These are phyloP conservation scores for Ferdinandea cuprea DNA, from an alignment of 2,888 invertebrate species.

Conservation along the genomic window DNA sequence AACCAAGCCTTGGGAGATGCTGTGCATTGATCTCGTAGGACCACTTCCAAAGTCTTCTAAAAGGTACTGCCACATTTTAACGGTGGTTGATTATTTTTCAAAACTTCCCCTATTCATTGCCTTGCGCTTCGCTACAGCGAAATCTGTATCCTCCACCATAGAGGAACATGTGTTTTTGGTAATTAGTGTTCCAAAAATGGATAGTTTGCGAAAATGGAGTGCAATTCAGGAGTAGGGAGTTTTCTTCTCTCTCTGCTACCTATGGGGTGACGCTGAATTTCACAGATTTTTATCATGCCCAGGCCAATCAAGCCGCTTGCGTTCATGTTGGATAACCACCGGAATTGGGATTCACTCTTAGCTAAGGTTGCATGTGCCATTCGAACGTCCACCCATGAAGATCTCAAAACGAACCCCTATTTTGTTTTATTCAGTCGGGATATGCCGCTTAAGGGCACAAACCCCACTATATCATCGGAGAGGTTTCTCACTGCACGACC, in stretches of 20 bases:
- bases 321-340: constrained; percentile 29
- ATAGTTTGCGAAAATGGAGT: constrained; percentile 22
- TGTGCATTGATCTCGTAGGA: constrained; percentile 39
- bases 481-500: not conserved
- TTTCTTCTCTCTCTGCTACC: not conserved
- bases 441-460: constrained; percentile 7
- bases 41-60: constrained; percentile 36
- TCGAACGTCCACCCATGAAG: too few species aligned
- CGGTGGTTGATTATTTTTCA: constrained; percentile 39
- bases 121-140: constrained; percentile 33
- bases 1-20: constrained; percentile 24
- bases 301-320: constrained; percentile 31
- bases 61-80: constrained; percentile 29
- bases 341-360: constrained; percentile 15
- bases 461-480: not conserved
- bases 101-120: constrained; percentile 50
- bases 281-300: constrained; percentile 27
- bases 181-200: not conserved
- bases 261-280: constrained; percentile 2
- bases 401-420: constrained; percentile 10
- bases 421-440: constrained; percentile 16
- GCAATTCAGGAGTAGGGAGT: constrained; percentile 20
- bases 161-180: not conserved
- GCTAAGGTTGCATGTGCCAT: too few species aligned
- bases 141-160: too few species aligned